Evolutionary conservation across 2,888 invertebrate species (phyloP), one percentile per base, ranked within the genome.

Genomic region (Gortyna flavago): DNA sequence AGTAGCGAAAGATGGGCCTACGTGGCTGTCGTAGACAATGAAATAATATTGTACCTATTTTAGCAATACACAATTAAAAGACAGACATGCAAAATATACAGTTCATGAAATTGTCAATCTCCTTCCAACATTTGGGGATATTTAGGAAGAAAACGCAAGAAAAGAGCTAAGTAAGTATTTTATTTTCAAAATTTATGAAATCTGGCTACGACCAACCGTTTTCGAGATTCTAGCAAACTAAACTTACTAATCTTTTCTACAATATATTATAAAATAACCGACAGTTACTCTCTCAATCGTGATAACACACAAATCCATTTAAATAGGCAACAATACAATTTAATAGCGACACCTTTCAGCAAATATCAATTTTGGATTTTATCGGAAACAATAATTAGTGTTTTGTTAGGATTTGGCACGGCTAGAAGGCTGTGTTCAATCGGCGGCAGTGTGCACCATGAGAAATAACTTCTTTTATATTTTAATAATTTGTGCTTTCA

Each of bases 371-470:
- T 87, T 87, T 44, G 54, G 25, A 72, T 75, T 79, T 81, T 80
- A 85, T 87, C 80, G 64, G 51, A 74, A 84, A 84, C 85, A 84
- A 62, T 88, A 87, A 87, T 84, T 83, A 78, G 29, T 75, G 35
- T 77, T 76, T 75, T 79, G 85, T 87, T 71, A 59, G 77, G 62
- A 87, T 88, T 87, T 75, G 11, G 11, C 69, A 85, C 76, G 87
- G 81, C 75, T 9, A 35, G 41, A 35, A 35, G 44, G 57, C 32
- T 71, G 41, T 41, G 54, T 38, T 70, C 75, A 70, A 67, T 73
- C 77, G 66, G 32, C 44, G 38, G 29, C 35, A 64, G 73, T 62
- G 29, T 65, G 70, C 79, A 80, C 69, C 32, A 88, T 89, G 89
- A 78, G 80, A 77, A 77, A 72, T 75, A 74, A 85, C 72, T 59